Evolutionary conservation across 2,888 invertebrate genomes (phyloP), one percentile per base, ranked within the genome.

Genomic region (Stenichneumon culpator): DNA sequence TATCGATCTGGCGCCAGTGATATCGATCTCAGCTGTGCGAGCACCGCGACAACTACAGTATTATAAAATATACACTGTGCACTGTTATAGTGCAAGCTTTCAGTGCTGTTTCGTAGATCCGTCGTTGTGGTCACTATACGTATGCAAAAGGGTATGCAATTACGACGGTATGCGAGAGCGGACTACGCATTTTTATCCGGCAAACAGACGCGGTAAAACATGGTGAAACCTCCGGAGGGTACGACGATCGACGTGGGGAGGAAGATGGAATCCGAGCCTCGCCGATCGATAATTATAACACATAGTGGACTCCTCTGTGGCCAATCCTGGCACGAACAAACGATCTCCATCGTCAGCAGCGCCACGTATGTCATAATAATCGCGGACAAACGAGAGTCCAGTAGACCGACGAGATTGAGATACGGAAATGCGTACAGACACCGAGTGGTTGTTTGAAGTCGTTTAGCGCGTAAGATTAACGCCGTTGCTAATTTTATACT

Each of bases 231-330:
- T 57, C 25, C 25, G 11, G 22, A 25, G 22, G 11, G 22, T 5
- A 11, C 57, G 57, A 25, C 22, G 57, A 3, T 57, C 57, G 57
- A 22, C 44, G 44, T 14, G 44, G 4, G 4, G 44, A 16, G 3
- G 44, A 16, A 2, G 44, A 44, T 44, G 44, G 16, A 74, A 44
- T 47, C 60, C 73, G 57, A 84, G 85, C 87, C 84, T 87, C 83
- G 87, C 81, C 82, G 57, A 73, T 85, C 83, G 75, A 86, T 86
- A 82, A 86, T 86, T 83, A 25, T 25, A 57, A 57, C 82, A 81
- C 85, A 89, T 83, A 89, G 86, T 88, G 88, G 87, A 79, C 79
- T 60, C 70, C 87, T 89, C 88, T 89, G 86, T 88, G 83, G 86
- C 82, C 44, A 47, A 22, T 57, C 57, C 28, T 70, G 77, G 65